Percentiles rank a stretch among this genome's conserved stretches.
These are phyloP conservation scores for Sphaerodactylus townsendi DNA, from an alignment of 2,113 vertebrate genomes.

Conservation along the genomic window DNA sequence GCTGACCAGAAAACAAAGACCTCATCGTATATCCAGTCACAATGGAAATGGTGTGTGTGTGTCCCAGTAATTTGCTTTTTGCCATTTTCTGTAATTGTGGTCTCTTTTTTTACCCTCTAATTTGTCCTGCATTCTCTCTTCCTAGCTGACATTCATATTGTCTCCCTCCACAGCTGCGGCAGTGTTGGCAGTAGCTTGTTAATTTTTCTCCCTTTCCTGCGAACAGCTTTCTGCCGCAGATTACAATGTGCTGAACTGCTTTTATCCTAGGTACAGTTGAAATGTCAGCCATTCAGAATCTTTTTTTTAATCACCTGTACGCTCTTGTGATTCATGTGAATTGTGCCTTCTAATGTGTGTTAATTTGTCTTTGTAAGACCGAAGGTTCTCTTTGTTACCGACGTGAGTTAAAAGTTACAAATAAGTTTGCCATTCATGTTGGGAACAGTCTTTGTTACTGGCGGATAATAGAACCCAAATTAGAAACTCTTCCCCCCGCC, in stretches of 20 bases:
- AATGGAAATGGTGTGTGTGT: background rate
- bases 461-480: slow-evolving; percentile 39
- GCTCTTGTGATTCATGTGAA: slow-evolving; percentile 25
- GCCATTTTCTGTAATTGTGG: slow-evolving; percentile 3
- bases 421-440: slow-evolving; percentile 34
- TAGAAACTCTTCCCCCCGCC: slow-evolving; percentile 9
- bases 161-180: slow-evolving; percentile 36
- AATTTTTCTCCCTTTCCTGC: slow-evolving; percentile 14
- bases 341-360: slow-evolving; percentile 19
- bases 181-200: slow-evolving; percentile 21
- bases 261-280: slow-evolving; percentile 41
- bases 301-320: slow-evolving; percentile 41
- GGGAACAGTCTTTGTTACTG: slow-evolving; percentile 31
- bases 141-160: slow-evolving; percentile 22
- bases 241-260: slow-evolving; percentile 25
- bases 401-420: slow-evolving; percentile 38
- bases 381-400: slow-evolving; percentile 30
- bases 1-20: background rate
- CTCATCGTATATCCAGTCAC: background rate
- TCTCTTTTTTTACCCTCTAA: slow-evolving; percentile 9
- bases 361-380: slow-evolving; percentile 49
- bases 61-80: background rate
- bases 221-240: slow-evolving; percentile 35
- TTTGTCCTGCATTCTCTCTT: slow-evolving; percentile 15
- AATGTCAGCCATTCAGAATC: slow-evolving; percentile 25